phyloP scores from a whole-genome alignment of 2,888 invertebrate genomes.

The Cyrtodaria siliqua region DNA sequence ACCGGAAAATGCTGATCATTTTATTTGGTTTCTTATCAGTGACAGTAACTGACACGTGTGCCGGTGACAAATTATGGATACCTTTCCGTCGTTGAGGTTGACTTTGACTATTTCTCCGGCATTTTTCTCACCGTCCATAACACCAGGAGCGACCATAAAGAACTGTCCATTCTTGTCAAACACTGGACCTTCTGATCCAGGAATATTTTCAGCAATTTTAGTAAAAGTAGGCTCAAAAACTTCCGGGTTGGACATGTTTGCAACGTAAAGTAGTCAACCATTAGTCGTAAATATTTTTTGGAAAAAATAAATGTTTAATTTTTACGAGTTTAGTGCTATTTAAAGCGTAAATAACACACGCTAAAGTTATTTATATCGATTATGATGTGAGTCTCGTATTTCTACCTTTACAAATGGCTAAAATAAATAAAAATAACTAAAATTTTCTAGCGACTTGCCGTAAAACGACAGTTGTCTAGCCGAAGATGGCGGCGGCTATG shows the following conservation, averaged over 20 bases:
- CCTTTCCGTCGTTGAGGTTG: conserved; percentile 66
- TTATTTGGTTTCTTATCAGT: no score
- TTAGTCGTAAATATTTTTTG: conserved; percentile 37
- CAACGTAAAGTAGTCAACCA: conserved; percentile 19
- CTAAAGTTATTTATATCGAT: no score
- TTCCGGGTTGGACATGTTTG: conserved; percentile 28
- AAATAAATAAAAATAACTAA: no score
- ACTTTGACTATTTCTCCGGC: conserved; percentile 78
- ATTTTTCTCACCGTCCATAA: conserved; percentile 65
- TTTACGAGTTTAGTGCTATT: no score
- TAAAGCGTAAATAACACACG: no score
- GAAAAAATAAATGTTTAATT: no score
- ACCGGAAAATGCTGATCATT: no score
- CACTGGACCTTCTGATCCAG: conserved; percentile 82
- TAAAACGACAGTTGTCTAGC: conserved; percentile 44
- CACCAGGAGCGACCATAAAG: conserved; percentile 80
- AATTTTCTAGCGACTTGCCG: conserved; percentile 40
- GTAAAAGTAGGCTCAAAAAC: conserved; percentile 69
- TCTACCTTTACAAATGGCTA: no score
- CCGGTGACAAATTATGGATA: conserved; percentile 28
- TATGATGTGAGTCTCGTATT: no score
- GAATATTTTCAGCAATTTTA: conserved; percentile 70
- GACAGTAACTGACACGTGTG: no score
- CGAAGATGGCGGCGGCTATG: conserved; percentile 81
- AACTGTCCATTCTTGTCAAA: conserved; percentile 78